A percentile compares a stretch with the other conserved stretches of the same genome.
Conservation (phyloP, 2,888 invertebrate genomes). For the Torymus aiolomorphi region DNA sequence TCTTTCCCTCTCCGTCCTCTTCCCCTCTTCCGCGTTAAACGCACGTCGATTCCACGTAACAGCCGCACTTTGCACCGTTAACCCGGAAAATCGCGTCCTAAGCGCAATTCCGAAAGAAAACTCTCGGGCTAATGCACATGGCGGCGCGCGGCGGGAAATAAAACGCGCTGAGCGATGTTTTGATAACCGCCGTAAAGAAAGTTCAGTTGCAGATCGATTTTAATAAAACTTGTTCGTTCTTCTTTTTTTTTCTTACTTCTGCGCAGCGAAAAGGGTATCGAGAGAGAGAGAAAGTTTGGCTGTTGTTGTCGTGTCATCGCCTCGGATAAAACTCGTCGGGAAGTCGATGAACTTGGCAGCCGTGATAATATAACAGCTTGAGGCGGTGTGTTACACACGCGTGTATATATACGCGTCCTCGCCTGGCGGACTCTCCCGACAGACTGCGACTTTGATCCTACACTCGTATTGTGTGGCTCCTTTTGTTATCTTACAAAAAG, state of each 20-base stretch:
- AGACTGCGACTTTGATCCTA: too few species aligned
- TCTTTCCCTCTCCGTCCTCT: too few species aligned
- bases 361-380: constrained; percentile 55
- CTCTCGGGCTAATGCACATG: not conserved
- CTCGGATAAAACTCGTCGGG: constrained; percentile 3
- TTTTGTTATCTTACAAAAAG: constrained; percentile 36
- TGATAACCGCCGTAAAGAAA: too few species aligned
- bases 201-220: too few species aligned
- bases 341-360: constrained; percentile 43
- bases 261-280: too few species aligned
- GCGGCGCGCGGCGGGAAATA: not conserved
- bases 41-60: not conserved
- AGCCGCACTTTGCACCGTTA: too few species aligned
- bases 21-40: not conserved
- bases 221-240: too few species aligned
- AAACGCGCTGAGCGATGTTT: not conserved
- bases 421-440: too few species aligned
- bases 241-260: too few species aligned
- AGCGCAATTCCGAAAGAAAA: constrained; percentile 3
- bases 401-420: not conserved
- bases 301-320: not conserved
- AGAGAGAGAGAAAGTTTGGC: too few species aligned
- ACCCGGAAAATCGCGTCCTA: too few species aligned
- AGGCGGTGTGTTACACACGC: constrained; percentile 29
- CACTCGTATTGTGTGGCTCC: too few species aligned